These are phyloP conservation scores for Digitonthophagus gazella DNA, from an alignment of 2,888 invertebrate species.

Conservation along the genomic window DNA sequence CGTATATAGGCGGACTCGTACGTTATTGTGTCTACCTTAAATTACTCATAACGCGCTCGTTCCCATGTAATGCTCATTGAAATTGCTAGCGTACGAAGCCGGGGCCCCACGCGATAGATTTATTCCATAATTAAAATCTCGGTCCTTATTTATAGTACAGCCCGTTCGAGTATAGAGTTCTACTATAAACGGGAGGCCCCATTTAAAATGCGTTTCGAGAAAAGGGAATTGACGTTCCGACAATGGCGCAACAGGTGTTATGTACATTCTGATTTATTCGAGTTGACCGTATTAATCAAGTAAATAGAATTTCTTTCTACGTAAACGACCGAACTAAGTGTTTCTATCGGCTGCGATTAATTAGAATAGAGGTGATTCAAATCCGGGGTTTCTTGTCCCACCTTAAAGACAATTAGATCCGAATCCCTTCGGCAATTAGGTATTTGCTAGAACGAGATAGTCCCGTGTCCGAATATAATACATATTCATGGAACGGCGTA, in stretches of 20 bases:
- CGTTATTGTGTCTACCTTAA: conserved; percentile 2
- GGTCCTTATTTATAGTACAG: not conserved
- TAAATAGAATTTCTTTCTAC: no score
- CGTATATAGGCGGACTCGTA: not conserved
- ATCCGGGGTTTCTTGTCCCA: not conserved
- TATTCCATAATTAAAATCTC: not conserved
- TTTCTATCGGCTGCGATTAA: not conserved
- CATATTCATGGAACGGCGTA: conserved; percentile 13
- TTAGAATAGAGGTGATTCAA: not conserved
- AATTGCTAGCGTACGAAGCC: not conserved
- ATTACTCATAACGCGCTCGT: not conserved
- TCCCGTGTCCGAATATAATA: conserved; percentile 13
- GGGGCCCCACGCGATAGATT: not conserved
- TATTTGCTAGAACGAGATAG: conserved; percentile 60
- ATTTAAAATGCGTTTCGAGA: not conserved
- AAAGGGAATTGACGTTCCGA: not conserved
- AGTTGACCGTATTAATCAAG: no score
- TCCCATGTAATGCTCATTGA: not conserved
- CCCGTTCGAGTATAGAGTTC: not conserved
- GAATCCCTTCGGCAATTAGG: conserved; percentile 75
- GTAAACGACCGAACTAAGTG: not conserved
- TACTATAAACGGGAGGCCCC: not conserved
- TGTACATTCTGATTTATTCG: not conserved
- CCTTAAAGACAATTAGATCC: not conserved
- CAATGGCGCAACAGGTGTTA: not conserved